Evolutionary conservation across 2,888 invertebrate genomes (phyloP).

Genomic region (Idaea dimidiata): DNA sequence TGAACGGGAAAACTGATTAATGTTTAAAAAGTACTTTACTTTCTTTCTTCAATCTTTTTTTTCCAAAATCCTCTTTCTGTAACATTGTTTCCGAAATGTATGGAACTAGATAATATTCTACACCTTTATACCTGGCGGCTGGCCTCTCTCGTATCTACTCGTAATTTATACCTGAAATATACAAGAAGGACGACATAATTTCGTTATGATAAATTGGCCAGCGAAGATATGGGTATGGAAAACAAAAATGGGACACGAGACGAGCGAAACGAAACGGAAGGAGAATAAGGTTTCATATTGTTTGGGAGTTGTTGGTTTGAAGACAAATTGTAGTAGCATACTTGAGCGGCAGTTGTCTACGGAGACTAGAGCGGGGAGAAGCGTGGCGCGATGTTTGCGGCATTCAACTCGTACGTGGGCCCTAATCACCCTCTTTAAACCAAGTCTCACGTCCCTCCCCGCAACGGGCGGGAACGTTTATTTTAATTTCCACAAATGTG

Average conservation of each 20-base stretch:
- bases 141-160: not conserved
- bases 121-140: not conserved
- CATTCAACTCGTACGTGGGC: conserved; percentile 58
- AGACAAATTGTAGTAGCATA: conserved; percentile 37
- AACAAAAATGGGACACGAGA: conserved; percentile 3
- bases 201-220: not conserved
- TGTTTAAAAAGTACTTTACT: not conserved
- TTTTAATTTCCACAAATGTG: conserved; percentile 72
- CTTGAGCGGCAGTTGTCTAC: conserved; percentile 40
- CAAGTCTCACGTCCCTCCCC: conserved; percentile 57
- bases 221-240: not conserved
- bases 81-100: not conserved
- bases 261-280: conserved; percentile 2
- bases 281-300: not conserved
- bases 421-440: conserved; percentile 69
- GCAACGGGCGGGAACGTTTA: conserved; percentile 55
- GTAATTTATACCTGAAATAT: not conserved
- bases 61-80: no score
- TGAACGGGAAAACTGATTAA: not conserved
- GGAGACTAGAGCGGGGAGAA: conserved; percentile 26
- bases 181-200: conserved; percentile 1
- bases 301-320: conserved; percentile 7
- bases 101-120: not conserved
- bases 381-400: conserved; percentile 51
- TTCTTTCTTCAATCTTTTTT: not conserved